phyloP scores from a whole-genome alignment of 1,140 invertebrate genomes.

The Leptonema lineaticorne region DNA sequence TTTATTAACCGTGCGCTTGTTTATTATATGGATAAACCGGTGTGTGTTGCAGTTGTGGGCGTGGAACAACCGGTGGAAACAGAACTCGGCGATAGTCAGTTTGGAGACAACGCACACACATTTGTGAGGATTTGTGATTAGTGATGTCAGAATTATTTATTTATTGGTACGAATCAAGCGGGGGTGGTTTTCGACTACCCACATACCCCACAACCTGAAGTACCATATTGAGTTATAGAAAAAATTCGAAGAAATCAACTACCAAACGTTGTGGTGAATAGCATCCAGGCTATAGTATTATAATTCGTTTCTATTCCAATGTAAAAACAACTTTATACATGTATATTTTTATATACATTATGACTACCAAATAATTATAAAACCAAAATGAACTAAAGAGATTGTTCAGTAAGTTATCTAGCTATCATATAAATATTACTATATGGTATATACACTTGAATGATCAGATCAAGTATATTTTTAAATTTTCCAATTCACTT shows the following conservation, averaged over 20 bases:
- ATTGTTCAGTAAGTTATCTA: too few species aligned
- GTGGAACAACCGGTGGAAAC: background rate
- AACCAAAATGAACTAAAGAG: too few species aligned
- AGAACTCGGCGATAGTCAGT: conserved; percentile 17
- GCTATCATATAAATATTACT: too few species aligned
- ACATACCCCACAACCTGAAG: conserved; percentile 7
- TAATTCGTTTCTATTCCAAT: background rate
- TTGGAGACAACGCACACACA: conserved; percentile 9
- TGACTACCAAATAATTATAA: too few species aligned
- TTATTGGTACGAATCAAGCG: conserved; percentile 10
- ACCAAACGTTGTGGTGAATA: background rate
- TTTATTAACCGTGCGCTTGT: too few species aligned
- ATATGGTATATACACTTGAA: background rate
- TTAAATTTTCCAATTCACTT: background rate
- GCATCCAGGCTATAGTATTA: background rate
- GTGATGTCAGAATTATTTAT: conserved; percentile 33
- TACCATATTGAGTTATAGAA: background rate
- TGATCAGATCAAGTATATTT: conserved; percentile 1
- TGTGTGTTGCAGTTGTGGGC: background rate
- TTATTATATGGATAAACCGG: background rate
- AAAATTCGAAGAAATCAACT: background rate
- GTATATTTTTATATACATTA: background rate
- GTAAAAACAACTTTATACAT: background rate
- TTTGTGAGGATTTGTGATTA: conserved; percentile 17
- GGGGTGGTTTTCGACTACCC: background rate